Evolutionary conservation across 92 coral and sea anemone species (phyloP).

Genomic region (Epizoanthus fatuus): DNA sequence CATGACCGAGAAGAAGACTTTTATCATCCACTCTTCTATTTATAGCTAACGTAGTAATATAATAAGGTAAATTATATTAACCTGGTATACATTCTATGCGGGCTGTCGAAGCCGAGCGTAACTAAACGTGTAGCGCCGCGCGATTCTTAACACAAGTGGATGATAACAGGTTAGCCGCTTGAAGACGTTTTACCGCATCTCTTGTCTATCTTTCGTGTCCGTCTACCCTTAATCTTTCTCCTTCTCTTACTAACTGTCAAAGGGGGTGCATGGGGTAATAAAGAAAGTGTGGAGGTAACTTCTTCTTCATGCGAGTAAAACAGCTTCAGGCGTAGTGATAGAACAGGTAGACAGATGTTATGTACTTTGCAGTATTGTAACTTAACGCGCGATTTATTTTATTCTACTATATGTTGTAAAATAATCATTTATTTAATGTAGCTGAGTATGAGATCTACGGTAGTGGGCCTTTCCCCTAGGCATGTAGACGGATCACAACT

Average conservation of each 20-base stretch:
- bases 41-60: too few species aligned
- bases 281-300: background rate
- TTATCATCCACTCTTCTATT: too few species aligned
- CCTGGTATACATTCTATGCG: too few species aligned
- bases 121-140: conserved; percentile 15
- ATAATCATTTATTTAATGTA: background rate
- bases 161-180: conserved; percentile 10
- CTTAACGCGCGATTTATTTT: background rate
- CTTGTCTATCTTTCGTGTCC: conserved; percentile 4
- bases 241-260: background rate
- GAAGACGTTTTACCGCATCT: conserved; percentile 7
- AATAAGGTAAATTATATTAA: too few species aligned
- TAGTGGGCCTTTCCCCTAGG: background rate
- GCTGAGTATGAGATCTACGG: background rate
- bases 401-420: background rate
- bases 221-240: background rate
- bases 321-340: conserved; percentile 14
- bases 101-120: conserved; percentile 1
- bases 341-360: conserved; percentile 14
- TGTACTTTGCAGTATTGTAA: background rate
- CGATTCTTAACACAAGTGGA: conserved; percentile 9
- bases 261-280: conserved; percentile 2
- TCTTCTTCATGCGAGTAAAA: conserved; percentile 12
- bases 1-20: too few species aligned
- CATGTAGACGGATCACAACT: background rate